phyloP scores from a whole-genome alignment of 2,113 vertebrate genomes.

The Sinocyclocheilus rhinocerous region DNA sequence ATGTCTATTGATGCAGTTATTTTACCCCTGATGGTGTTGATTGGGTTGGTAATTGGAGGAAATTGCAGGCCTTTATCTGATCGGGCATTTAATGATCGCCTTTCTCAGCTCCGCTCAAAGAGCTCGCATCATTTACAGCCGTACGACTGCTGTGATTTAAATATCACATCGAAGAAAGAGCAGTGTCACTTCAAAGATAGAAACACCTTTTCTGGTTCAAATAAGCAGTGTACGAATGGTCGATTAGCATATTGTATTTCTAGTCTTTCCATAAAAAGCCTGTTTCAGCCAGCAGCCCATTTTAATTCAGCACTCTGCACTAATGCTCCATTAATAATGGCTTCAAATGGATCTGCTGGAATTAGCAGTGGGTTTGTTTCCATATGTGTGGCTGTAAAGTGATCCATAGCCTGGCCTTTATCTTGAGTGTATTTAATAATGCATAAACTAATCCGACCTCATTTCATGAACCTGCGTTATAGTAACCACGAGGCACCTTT shows the following conservation, averaged over 20 bases:
- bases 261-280: constrained; percentile 27
- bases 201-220: constrained; percentile 13
- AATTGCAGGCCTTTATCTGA: constrained; percentile 36
- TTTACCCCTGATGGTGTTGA: constrained; percentile 36
- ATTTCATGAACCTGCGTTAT: constrained; percentile 23
- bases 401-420: constrained; percentile 21
- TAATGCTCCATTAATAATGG: constrained; percentile 24
- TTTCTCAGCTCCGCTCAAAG: background rate
- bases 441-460: constrained; percentile 23
- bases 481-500: constrained; percentile 19
- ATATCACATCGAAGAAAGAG: constrained; percentile 4
- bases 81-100: constrained; percentile 31
- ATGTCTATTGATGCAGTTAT: constrained; percentile 27
- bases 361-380: constrained; percentile 34
- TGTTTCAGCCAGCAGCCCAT: background rate
- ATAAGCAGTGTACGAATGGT: background rate
- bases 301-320: constrained; percentile 6
- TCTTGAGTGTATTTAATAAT: constrained; percentile 22
- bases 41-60: constrained; percentile 32
- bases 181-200: background rate
- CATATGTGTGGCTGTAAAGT: constrained; percentile 33
- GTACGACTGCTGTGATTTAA: constrained; percentile 14
- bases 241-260: constrained; percentile 25
- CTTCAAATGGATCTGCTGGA: constrained; percentile 22
- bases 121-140: background rate